Evolutionary conservation across 2,797 vertebrate genomes (phyloP), one percentile per base, ranked within the genome.

Genomic region (Danio choprae): DNA sequence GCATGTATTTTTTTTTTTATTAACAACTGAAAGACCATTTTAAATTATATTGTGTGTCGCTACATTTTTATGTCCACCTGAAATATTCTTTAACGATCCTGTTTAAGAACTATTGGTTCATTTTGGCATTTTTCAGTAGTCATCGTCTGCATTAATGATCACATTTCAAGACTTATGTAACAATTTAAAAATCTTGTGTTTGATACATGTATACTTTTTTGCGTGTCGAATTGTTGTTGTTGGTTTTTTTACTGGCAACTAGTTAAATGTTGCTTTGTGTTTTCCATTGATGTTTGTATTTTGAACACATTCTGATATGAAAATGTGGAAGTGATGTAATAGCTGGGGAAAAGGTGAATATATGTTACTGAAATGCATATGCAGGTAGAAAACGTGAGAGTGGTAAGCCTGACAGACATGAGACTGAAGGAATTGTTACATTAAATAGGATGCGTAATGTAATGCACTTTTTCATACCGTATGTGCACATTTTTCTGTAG

Each of bases 1-100:
- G 29, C 29, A 65, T 64, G 48, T 1, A 5, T 16, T 64, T 76
- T 53, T 44, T 64, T 64, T 12, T 76, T 53, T 44, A 64, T 64
- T 12, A 59, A 62, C 51, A 56, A 56, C 48, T 38, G 2, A 48
- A 29, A 56, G 53, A 62, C 41, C 6, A 36, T 48, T 73, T 46
- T n/a, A 73, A 48, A 11, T 53, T 0, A 29, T 53, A 22, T n/a
- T 64, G 8, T 64, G 60, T 55, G 6, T 1, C 7, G 3, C 11
- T 20, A n/a, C 0, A 41, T 12, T 50, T 60, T 60, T 63, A 15
- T 53, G 29, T 75, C 11, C 64, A 65, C 20, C 18, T 20, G 8
- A 5, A 75, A 12, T 65, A 20, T 50, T 74, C 46, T 2, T 29
- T 59, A 20, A 36, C 68, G 4, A 38, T 53, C 16, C 48, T 40